phyloP scores from a whole-genome alignment of 2,797 vertebrate genomes.

The Eulemur rubriventer region DNA sequence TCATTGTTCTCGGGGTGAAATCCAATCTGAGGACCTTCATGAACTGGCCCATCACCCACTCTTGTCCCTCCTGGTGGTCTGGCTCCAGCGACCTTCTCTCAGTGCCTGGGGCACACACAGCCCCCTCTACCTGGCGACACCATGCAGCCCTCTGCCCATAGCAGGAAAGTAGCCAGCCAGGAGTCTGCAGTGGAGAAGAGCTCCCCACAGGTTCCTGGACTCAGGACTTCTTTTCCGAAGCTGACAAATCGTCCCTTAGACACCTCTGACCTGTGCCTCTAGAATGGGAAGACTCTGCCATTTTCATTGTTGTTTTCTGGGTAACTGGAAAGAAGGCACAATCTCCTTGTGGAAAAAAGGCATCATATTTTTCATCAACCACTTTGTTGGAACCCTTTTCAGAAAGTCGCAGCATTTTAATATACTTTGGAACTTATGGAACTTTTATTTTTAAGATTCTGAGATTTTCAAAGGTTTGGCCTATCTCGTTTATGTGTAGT shows the following conservation, averaged over 20 bases:
- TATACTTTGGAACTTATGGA: not conserved
- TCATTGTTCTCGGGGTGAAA: not conserved
- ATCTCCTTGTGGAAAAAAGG: not conserved
- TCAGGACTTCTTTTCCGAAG: not conserved
- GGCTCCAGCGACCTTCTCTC: not conserved
- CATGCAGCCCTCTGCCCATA: accelerated
- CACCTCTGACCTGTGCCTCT: not conserved
- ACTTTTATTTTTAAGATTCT: not conserved
- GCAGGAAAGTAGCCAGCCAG: not conserved
- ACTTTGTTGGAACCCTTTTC: not conserved
- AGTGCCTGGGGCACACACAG: too few species aligned
- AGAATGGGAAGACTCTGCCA: not conserved
- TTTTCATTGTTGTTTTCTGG: not conserved
- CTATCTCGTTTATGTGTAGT: not conserved
- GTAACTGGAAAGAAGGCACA: not conserved
- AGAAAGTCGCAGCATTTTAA: not conserved
- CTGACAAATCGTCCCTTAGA: not conserved
- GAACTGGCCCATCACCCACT: not conserved
- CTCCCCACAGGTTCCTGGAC: not conserved
- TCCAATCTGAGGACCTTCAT: not conserved
- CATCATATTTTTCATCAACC: not conserved
- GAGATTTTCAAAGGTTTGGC: not conserved
- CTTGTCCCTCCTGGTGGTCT: not conserved
- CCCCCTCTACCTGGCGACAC: not conserved
- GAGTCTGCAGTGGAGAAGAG: too few species aligned